phyloP scores from a whole-genome alignment of 2,888 invertebrate genomes.

The Lamproptera curius region DNA sequence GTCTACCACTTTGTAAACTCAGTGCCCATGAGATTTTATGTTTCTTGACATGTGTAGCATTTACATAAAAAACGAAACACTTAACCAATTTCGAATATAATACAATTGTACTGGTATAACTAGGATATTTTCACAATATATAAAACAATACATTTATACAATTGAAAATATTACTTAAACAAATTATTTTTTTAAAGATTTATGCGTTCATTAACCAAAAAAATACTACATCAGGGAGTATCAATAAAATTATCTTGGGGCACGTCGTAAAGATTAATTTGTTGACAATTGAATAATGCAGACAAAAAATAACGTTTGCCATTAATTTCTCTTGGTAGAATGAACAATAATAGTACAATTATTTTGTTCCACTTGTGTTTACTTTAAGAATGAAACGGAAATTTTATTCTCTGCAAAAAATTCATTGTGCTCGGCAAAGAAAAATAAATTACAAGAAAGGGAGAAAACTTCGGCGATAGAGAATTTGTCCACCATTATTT shows the following conservation, averaged over 20 bases:
- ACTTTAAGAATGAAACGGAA: background rate
- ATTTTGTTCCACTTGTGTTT: too few species aligned
- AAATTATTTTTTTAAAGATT: too few species aligned
- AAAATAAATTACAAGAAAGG: background rate
- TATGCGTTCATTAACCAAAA: too few species aligned
- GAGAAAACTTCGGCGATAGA: slow-evolving; percentile 3
- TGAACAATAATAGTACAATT: too few species aligned
- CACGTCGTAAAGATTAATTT: slow-evolving; percentile 2
- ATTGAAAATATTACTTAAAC: too few species aligned
- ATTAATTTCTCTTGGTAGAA: too few species aligned
- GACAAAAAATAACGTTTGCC: slow-evolving; percentile 2
- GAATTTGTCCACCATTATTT: slow-evolving; percentile 18
- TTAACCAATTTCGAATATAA: too few species aligned
- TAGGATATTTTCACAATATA: too few species aligned
- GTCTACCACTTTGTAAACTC: slow-evolving; percentile 13
- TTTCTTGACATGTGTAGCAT: background rate
- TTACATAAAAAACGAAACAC: too few species aligned
- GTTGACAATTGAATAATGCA: slow-evolving; percentile 10
- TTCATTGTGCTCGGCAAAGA: background rate
- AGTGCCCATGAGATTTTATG: background rate
- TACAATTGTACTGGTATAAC: too few species aligned
- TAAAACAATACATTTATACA: too few species aligned
- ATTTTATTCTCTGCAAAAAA: background rate
- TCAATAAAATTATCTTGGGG: slow-evolving; percentile 4
- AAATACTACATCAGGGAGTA: too few species aligned